Evolutionary conservation across 2,888 invertebrate genomes (phyloP).

Genomic region (Deladenus siricidicola): DNA sequence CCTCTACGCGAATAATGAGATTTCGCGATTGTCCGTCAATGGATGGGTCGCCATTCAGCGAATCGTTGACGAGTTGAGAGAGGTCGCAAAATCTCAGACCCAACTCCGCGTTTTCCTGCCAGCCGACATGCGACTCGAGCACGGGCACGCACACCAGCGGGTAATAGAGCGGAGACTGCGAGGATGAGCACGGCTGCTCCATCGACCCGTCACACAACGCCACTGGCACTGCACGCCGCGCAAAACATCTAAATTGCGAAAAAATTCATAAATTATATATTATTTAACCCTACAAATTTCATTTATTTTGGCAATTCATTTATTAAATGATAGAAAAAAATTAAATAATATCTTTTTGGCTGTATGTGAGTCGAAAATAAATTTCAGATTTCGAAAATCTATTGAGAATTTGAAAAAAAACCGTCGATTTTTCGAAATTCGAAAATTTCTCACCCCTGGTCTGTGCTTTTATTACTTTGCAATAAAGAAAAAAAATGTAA

Average conservation of each 20-base stretch:
- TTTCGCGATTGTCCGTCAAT: conserved; percentile 38
- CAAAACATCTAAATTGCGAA: conserved; percentile 15
- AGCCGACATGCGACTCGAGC: not conserved
- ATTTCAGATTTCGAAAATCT: too few relatives aligned
- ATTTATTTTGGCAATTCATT: too few relatives aligned
- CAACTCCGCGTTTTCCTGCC: not conserved
- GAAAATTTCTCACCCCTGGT: too few relatives aligned
- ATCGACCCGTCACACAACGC: conserved; percentile 13
- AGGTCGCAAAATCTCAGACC: conserved; percentile 19
- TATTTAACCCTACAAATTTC: too few relatives aligned
- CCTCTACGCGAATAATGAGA: conserved; percentile 36
- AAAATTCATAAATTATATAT: too few relatives aligned
- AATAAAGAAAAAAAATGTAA: too few relatives aligned
- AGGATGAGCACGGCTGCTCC: conserved; percentile 9
- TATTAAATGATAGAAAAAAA: too few relatives aligned
- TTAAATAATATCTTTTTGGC: too few relatives aligned
- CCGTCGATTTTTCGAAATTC: too few relatives aligned
- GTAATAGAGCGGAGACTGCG: not conserved
- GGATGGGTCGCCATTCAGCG: conserved; percentile 17
- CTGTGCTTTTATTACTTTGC: too few relatives aligned
- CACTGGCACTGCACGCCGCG: conserved; percentile 14
- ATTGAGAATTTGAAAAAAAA: too few relatives aligned
- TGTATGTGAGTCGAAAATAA: too few relatives aligned
- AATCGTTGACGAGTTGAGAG: conserved; percentile 18
- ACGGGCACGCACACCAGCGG: conserved; percentile 17